Conservation (phyloP, 2,797 vertebrate genomes). For the Pseudopleuronectes americanus region DNA sequence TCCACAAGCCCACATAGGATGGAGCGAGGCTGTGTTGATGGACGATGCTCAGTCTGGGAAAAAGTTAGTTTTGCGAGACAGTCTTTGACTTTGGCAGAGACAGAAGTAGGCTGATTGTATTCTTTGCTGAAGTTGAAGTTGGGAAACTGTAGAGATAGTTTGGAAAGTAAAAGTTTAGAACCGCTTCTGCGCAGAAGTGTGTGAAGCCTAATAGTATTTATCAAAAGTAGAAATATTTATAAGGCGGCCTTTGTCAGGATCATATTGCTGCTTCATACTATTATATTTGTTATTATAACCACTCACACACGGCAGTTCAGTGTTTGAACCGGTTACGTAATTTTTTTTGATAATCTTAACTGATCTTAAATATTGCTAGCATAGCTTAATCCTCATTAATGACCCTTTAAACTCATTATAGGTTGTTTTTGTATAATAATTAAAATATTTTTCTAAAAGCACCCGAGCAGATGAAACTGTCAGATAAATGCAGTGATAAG, state of each 20-base stretch:
- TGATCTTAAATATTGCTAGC: neutral
- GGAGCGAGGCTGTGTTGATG: slow-evolving; percentile 9
- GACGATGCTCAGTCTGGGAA: slow-evolving; percentile 16
- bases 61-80: slow-evolving; percentile 44
- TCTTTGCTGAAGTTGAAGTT: neutral
- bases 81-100: slow-evolving; percentile 7
- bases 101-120: neutral
- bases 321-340: neutral
- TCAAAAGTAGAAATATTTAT: neutral
- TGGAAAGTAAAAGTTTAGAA: neutral
- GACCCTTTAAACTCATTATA: neutral
- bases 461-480: no score
- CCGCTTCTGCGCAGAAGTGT: neutral
- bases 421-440: neutral
- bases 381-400: neutral
- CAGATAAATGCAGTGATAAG: neutral
- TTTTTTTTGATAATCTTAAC: neutral
- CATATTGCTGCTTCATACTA: neutral
- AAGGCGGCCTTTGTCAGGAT: neutral
- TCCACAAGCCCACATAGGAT: slow-evolving; percentile 54
- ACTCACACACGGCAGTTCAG: neutral
- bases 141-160: neutral
- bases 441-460: no score
- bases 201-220: neutral
- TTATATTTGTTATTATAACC: neutral